Base-by-base conservation (phyloP, 2,888 invertebrate species). In the Crioceris asparagi region DNA sequence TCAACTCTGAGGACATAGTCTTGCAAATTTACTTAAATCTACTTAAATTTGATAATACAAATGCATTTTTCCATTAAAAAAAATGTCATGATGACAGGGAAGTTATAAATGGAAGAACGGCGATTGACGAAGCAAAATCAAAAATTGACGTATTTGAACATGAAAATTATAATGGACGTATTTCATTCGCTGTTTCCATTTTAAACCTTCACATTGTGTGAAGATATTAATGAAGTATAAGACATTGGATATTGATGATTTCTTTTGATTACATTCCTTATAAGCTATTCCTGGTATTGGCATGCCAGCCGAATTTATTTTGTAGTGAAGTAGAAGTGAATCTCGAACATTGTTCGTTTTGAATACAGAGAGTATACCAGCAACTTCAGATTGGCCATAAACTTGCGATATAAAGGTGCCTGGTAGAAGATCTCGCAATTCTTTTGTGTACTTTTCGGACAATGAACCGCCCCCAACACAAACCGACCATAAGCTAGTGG, bases 371-470 rank as follows among this genome's bases (percentile, higher is more conserved):
- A 50, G 26, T 2, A 53, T 18, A n/a, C 62, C 62, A 3, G 51
- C 50, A 3, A 57, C 50, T 49, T 64, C 64, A 0, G 62, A 56
- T 46, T 59, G 60, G 2, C 62, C 64, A 39, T 61, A 64, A 14
- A 36, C 46, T 35, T 57, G 51, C 35, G 32, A 41, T 1, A 60
- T 46, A 36, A 56, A 52, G 1, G 60, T 56, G 4, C 59, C 60
- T 1, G 62, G 62, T 25, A 64, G 42, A 6, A 61, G 26, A 34
- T 62, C 60, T 30, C 60, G 44, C n/a, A 64, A 35, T 17, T 46
- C 40, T 3, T 40, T 11, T 6, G 57, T 39, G 31, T 52, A 48
- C 15, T 50, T 49, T 17, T 47, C 41, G 1, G 57, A 43, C n/a
- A 61, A 39, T 4, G 51, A 38, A 4, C 54, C 58, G 1, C 64